Evolutionary conservation across 2,888 invertebrate species (phyloP).

Genomic region (Acanthosepion pharaonis): DNA sequence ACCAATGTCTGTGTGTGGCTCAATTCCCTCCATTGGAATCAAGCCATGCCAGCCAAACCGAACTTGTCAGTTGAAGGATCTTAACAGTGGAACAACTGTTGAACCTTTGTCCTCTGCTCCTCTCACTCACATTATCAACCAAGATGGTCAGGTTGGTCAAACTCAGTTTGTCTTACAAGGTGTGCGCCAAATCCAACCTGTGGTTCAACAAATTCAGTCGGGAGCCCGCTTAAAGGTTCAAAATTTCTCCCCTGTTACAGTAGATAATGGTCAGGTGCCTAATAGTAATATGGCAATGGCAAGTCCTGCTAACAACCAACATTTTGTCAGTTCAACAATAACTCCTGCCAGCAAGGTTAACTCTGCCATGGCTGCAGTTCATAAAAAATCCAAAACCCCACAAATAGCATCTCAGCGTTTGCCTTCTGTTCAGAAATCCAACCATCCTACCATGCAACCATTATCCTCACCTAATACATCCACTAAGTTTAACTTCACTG

Average conservation of each 20-base stretch:
- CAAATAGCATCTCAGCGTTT: conserved; percentile 1
- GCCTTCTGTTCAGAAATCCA: conserved; percentile 23
- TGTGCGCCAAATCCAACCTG: conserved; percentile 53
- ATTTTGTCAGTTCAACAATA: neutral
- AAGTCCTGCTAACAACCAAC: neutral
- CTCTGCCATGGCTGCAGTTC: conserved; percentile 34
- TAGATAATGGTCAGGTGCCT: neutral
- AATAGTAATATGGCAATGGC: neutral
- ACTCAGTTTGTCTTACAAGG: conserved; percentile 55
- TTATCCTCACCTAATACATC: neutral
- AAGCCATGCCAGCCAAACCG: conserved; percentile 35
- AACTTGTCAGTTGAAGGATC: neutral
- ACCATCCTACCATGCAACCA: neutral
- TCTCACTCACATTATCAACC: neutral
- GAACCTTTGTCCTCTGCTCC: neutral
- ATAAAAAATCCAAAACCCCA: neutral
- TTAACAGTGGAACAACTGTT: neutral
- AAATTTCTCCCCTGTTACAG: neutral
- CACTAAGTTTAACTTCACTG: conserved; percentile 4
- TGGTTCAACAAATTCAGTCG: conserved; percentile 41
- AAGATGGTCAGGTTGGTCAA: conserved; percentile 48
- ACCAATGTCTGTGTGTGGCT: conserved; percentile 45
- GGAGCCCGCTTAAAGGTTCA: conserved; percentile 40
- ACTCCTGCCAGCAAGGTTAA: neutral
- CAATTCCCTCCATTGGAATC: conserved; percentile 44